These are phyloP conservation scores for Nansenia antarctica DNA, from an alignment of 2,113 vertebrate genomes.

Conservation along the genomic window DNA sequence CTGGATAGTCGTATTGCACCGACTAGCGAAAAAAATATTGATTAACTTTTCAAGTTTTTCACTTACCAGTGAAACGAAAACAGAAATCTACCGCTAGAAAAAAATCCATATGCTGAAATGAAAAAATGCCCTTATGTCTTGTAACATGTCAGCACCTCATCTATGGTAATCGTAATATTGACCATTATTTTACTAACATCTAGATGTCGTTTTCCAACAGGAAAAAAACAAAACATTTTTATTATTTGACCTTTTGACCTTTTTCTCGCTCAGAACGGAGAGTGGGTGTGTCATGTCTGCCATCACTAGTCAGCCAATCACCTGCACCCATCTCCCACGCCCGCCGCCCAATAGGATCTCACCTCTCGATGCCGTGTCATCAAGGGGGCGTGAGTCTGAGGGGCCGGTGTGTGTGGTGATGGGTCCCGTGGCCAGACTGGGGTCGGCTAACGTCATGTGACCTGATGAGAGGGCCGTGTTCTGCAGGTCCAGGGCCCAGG, in stretches of 20 bases:
- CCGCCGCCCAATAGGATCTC: constrained; percentile 40
- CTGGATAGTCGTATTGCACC: background rate
- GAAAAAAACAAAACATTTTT: constrained; percentile 42
- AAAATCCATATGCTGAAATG: background rate
- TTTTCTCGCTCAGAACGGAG: constrained; percentile 33
- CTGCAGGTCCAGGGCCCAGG: constrained; percentile 64
- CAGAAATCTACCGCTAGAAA: background rate
- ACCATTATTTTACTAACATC: constrained; percentile 64
- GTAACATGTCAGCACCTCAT: background rate
- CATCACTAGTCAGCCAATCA: constrained; percentile 36
- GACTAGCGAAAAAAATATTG: background rate
- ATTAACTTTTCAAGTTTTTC: too few species aligned
- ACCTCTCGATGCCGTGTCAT: constrained; percentile 33
- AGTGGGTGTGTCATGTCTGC: constrained; percentile 33
- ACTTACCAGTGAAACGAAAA: too few species aligned
- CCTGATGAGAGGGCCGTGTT: constrained; percentile 65
- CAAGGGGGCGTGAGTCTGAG: constrained; percentile 42
- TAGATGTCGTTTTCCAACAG: constrained; percentile 70
- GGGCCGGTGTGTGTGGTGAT: constrained; percentile 38
- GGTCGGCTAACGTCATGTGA: constrained; percentile 67
- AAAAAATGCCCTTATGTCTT: background rate
- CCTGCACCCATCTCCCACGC: constrained; percentile 41
- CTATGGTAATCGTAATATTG: constrained; percentile 7
- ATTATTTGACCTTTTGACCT: too few species aligned
- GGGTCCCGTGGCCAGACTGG: constrained; percentile 34